These are phyloP conservation scores for Gracilinanus agilis DNA, from an alignment of 2,113 vertebrate species.

Conservation along the genomic window DNA sequence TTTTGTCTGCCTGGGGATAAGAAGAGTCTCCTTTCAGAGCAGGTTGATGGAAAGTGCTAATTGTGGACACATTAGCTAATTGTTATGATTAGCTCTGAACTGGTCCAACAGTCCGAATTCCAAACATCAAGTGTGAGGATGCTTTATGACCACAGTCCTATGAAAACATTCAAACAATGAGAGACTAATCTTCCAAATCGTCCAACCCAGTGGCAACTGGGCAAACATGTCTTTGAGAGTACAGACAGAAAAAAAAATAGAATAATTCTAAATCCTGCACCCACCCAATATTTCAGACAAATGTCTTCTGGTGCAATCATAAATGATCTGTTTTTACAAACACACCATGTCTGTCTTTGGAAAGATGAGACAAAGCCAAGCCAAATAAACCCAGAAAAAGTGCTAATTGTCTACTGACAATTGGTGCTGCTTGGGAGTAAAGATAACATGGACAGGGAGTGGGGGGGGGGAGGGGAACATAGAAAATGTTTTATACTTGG, in stretches of 20 bases:
- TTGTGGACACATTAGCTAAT: slow-evolving; percentile 92
- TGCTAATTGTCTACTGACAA: slow-evolving; percentile 90
- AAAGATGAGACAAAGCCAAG: slow-evolving; percentile 93
- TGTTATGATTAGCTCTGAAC: slow-evolving; percentile 92
- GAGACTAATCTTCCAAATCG: slow-evolving; percentile 87
- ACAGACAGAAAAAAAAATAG: slow-evolving; percentile 82
- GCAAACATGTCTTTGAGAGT: slow-evolving; percentile 83
- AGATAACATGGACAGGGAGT: slow-evolving; percentile 79
- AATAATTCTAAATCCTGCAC: slow-evolving; percentile 79
- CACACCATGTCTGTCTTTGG: slow-evolving; percentile 92
- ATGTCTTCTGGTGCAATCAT: slow-evolving; percentile 89
- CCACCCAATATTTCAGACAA: slow-evolving; percentile 87
- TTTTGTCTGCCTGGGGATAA: slow-evolving; percentile 90
- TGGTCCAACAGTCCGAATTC: slow-evolving; percentile 88
- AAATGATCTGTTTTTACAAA: slow-evolving; percentile 89
- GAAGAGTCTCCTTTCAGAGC: slow-evolving; percentile 87
- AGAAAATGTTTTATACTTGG: slow-evolving; percentile 19
- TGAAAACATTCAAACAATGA: slow-evolving; percentile 90
- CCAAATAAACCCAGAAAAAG: slow-evolving; percentile 91
- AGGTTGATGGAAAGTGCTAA: slow-evolving; percentile 88
- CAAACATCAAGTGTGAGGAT: slow-evolving; percentile 89
- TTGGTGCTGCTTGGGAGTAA: slow-evolving; percentile 82
- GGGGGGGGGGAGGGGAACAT: slow-evolving; percentile 72
- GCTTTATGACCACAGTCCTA: slow-evolving; percentile 87
- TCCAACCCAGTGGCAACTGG: slow-evolving; percentile 83